A percentile compares a stretch with the other conserved stretches of the same genome.
These are phyloP conservation scores for Ecliptopera silaceata DNA, from an alignment of 2,888 invertebrate genomes.

Conservation along the genomic window DNA sequence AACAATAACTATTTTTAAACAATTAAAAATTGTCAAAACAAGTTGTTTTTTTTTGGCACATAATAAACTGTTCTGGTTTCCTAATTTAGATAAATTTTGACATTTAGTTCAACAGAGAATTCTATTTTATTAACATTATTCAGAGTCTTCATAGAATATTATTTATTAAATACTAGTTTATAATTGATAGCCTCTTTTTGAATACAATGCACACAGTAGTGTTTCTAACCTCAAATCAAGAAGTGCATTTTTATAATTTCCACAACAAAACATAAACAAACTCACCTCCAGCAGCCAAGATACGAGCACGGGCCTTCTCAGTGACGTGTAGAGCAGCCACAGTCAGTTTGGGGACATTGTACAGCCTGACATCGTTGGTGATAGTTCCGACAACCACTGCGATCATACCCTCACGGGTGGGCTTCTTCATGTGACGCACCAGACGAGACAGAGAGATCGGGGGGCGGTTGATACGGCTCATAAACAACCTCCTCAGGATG, in stretches of 20 bases:
- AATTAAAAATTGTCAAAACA: too few species aligned
- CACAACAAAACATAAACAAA: conserved; percentile 38
- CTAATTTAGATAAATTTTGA: too few species aligned
- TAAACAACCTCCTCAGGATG: conserved; percentile 96
- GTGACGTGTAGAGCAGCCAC: conserved; percentile 97
- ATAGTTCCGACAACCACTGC: conserved; percentile 98
- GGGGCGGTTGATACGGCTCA: conserved; percentile 98
- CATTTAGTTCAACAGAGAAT: too few species aligned
- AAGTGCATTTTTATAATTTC: conserved; percentile 26
- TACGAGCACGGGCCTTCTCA: conserved; percentile 96
- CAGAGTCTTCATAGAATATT: too few species aligned
- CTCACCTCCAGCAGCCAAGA: conserved; percentile 96
- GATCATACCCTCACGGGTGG: conserved; percentile 91
- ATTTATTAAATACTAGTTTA: too few species aligned
- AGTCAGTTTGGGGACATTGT: conserved; percentile 94
- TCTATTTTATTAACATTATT: too few species aligned
- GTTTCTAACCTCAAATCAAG: conserved; percentile 25
- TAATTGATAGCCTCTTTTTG: too few species aligned
- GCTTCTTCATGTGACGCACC: conserved; percentile 93
- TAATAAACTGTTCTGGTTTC: too few species aligned
- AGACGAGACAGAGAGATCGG: conserved; percentile 96
- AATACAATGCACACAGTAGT: background rate
- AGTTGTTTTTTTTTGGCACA: too few species aligned
- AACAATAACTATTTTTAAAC: too few species aligned
- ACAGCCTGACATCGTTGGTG: conserved; percentile 96